Percentiles rank a stretch among this genome's conserved stretches.
These are phyloP conservation scores for Anaspis maculata DNA, from an alignment of 2,888 invertebrate genomes.

Conservation along the genomic window DNA sequence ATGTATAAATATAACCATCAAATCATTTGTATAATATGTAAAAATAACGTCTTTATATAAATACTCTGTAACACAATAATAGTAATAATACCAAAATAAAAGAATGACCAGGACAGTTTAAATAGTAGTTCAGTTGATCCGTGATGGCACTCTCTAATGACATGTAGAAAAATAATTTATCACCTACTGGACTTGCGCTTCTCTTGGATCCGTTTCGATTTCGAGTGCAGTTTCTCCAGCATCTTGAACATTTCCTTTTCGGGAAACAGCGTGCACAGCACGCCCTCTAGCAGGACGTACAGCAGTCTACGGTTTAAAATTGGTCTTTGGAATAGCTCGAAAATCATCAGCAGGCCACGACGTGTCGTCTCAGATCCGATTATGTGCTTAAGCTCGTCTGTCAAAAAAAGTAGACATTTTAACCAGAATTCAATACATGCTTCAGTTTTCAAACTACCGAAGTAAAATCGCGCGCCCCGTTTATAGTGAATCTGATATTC, in stretches of 20 bases:
- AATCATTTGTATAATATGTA: no score
- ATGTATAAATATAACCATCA: no score
- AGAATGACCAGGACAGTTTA: no score
- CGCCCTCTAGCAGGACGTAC: conserved; percentile 77
- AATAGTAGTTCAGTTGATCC: no score
- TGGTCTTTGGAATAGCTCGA: conserved; percentile 81
- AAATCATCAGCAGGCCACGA: conserved; percentile 72
- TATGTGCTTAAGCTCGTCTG: conserved; percentile 84
- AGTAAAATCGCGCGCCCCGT: no score
- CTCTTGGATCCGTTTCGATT: conserved; percentile 42
- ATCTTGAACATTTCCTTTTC: conserved; percentile 65
- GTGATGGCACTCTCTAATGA: conserved; percentile 18
- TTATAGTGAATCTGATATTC: no score
- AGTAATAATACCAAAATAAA: no score
- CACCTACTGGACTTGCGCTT: conserved; percentile 28
- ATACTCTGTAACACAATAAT: no score
- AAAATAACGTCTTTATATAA: no score
- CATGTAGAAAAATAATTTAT: conserved; percentile 22
- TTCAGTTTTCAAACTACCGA: conserved; percentile 45
- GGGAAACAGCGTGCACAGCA: conserved; percentile 69
- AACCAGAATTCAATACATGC: not conserved
- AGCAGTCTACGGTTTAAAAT: conserved; percentile 76
- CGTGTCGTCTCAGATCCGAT: conserved; percentile 84
- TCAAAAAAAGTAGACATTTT: conserved; percentile 27
- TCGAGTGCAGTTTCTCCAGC: conserved; percentile 65